phyloP scores from a whole-genome alignment of 2,113 vertebrate genomes.

The Nothocercus nigrocapillus region DNA sequence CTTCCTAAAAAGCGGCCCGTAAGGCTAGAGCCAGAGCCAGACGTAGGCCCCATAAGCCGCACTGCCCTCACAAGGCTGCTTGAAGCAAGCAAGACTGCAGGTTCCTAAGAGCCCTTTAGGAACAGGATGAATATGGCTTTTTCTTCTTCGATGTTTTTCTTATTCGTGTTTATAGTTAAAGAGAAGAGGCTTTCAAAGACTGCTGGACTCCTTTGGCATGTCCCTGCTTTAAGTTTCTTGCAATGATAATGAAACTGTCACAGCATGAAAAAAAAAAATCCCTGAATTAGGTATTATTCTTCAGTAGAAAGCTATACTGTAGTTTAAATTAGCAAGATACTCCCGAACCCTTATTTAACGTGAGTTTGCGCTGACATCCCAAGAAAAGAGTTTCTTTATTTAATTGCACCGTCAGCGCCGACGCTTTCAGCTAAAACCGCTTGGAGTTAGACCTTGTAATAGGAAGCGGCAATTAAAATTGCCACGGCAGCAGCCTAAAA shows the following conservation, averaged over 20 bases:
- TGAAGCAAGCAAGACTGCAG: not conserved
- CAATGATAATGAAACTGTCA: conserved; percentile 71
- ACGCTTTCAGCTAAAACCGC: conserved; percentile 77
- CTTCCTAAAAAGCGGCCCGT: not conserved
- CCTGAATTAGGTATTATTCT: conserved; percentile 75
- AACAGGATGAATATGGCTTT: not conserved
- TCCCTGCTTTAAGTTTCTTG: conserved; percentile 50
- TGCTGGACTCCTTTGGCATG: conserved; percentile 49
- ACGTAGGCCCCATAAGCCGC: not conserved
- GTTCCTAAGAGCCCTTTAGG: not conserved
- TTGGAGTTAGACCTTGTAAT: conserved; percentile 84
- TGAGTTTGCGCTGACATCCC: conserved; percentile 78
- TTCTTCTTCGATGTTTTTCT: not conserved
- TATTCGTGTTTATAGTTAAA: not conserved
- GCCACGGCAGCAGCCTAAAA: conserved; percentile 73
- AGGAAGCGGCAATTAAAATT: conserved; percentile 84
- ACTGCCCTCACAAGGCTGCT: not conserved
- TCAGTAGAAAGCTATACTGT: conserved; percentile 83
- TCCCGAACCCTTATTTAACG: conserved; percentile 82
- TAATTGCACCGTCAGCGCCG: conserved; percentile 80
- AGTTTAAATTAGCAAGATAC: conserved; percentile 82
- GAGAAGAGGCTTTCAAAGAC: conserved; percentile 45
- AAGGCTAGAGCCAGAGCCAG: not conserved
- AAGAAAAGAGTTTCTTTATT: conserved; percentile 76
- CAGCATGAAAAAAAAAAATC: not conserved